A percentile compares a stretch with the other conserved stretches of the same genome.
Evolutionary conservation across 2,113 vertebrate genomes (phyloP).

Genomic region (Tylochromis polylepis): DNA sequence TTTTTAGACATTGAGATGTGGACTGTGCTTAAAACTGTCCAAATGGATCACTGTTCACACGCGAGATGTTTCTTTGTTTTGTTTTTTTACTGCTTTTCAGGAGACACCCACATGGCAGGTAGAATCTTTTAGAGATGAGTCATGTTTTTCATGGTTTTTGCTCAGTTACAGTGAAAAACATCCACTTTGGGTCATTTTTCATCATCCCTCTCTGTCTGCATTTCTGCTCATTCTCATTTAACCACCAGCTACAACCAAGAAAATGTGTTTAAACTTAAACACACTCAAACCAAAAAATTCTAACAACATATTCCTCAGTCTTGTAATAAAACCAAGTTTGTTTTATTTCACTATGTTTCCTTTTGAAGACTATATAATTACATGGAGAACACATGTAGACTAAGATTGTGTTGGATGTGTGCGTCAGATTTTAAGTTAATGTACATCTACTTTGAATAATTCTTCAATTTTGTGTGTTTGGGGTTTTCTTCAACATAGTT

Average conservation of each 20-base stretch:
- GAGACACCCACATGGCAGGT: not conserved
- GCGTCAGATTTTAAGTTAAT: not conserved
- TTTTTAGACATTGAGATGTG: no score
- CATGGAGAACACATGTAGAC: not conserved
- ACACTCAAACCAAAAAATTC: not conserved
- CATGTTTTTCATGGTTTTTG: not conserved
- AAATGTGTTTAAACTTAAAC: not conserved
- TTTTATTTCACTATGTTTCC: no score
- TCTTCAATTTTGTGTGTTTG: not conserved
- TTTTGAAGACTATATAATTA: no score
- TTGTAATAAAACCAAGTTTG: no score
- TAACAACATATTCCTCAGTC: no score
- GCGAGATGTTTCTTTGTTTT: not conserved
- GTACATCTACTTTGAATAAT: not conserved
- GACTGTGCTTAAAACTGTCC: not conserved
- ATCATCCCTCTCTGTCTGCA: not conserved
- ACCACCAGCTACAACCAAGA: not conserved
- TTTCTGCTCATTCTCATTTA: not conserved
- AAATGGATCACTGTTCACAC: not conserved
- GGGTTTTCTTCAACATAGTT: not conserved
- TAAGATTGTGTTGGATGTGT: not conserved
- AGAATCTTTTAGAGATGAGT: not conserved
- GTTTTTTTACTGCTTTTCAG: not conserved
- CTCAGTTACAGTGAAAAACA: not conserved
- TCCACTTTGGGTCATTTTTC: not conserved